phyloP scores from a whole-genome alignment of 30 jellyfish, hydroid and myxozoan species.

The Rhopilema esculentum region DNA sequence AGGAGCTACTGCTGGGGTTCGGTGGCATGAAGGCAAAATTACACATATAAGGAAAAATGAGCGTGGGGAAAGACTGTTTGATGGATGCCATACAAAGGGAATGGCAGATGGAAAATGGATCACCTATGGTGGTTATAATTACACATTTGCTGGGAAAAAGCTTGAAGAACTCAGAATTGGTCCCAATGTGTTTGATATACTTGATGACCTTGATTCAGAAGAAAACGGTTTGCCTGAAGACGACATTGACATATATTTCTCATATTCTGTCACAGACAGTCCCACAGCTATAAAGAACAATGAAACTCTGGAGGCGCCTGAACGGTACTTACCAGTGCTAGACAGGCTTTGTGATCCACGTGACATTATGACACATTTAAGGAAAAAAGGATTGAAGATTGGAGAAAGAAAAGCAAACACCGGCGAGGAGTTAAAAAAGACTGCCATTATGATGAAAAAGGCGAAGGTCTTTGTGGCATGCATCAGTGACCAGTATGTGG shows the following conservation, averaged over 20 bases:
- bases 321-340: slow-evolving; percentile 1
- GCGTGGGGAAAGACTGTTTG: slow-evolving; percentile 49
- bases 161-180: slow-evolving; percentile 74
- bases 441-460: slow-evolving; percentile 56
- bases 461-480: slow-evolving; percentile 87
- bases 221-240: slow-evolving; percentile 6
- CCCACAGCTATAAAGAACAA: slow-evolving; percentile 45
- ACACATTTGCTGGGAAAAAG: slow-evolving; percentile 38
- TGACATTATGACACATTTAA: slow-evolving; percentile 41
- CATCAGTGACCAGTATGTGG: slow-evolving; percentile 76
- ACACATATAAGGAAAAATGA: slow-evolving; percentile 25
- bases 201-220: slow-evolving; percentile 28
- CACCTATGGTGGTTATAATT: slow-evolving; percentile 50
- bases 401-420: slow-evolving; percentile 24
- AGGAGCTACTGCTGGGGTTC: slow-evolving; percentile 65
- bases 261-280: slow-evolving; percentile 60
- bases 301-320: slow-evolving; percentile 30
- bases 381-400: slow-evolving; percentile 51
- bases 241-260: slow-evolving; percentile 58
- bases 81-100: slow-evolving; percentile 85
- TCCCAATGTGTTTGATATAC: slow-evolving; percentile 81
- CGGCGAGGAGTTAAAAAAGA: slow-evolving; percentile 42
- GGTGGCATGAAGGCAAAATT: slow-evolving; percentile 87
- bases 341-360: slow-evolving; percentile 68
- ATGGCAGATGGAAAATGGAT: slow-evolving; percentile 74